Conservation (phyloP, 2,113 vertebrate species). For the Mus pahari region DNA sequence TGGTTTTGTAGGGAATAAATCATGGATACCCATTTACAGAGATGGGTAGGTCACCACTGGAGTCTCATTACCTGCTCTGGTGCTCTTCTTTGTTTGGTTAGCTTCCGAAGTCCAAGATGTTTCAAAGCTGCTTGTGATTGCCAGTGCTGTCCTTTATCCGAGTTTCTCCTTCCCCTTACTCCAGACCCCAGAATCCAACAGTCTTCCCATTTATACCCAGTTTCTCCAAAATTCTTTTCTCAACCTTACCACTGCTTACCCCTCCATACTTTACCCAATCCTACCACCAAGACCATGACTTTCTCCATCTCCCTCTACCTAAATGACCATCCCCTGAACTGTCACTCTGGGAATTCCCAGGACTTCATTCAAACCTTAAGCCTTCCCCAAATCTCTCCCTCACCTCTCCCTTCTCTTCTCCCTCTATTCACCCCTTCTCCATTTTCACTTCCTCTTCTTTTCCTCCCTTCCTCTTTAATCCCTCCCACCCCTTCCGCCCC, state of each 20-base stretch:
- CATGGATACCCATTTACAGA: neutral
- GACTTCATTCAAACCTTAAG: neutral
- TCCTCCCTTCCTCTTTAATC: neutral
- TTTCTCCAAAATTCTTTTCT: neutral
- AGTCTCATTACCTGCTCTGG: constrained; percentile 34
- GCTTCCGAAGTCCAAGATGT: constrained; percentile 43
- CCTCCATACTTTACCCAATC: neutral
- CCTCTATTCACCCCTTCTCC: no score
- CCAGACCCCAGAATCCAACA: neutral
- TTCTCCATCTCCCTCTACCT: neutral
- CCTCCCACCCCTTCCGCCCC: neutral
- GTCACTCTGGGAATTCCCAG: neutral
- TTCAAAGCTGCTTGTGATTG: neutral
- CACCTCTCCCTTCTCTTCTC: neutral
- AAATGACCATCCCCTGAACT: neutral
- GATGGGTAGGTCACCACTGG: neutral
- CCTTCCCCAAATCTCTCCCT: neutral
- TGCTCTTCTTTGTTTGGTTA: constrained; percentile 51
- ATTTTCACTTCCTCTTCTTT: neutral
- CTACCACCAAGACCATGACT: neutral
- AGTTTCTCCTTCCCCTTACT: neutral
- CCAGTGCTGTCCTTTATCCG: neutral
- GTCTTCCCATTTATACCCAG: neutral
- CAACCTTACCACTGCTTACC: neutral
- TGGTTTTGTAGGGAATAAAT: neutral